Evolutionary conservation across 2,113 vertebrate species (phyloP), one percentile per base, ranked within the genome.

Genomic region (Gymnocephalus cernua): DNA sequence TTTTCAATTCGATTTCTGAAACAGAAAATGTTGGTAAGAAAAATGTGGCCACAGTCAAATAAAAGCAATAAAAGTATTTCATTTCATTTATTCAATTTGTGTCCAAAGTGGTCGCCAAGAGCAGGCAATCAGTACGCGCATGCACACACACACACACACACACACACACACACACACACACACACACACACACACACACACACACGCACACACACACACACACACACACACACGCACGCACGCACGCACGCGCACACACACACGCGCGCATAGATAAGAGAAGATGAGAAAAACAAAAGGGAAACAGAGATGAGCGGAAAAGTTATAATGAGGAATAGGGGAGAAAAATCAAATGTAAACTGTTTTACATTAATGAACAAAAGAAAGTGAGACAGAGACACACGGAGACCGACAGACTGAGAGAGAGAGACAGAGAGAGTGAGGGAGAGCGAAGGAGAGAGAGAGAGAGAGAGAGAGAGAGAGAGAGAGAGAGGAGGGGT

Each of bases 401-500:
- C 41, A 67, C 23, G 7, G 61, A 63, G 19, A 51, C 21, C 51
- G 74, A 66, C 8, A 72, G 13, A 73, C 3, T 27, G 63, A 67
- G 62, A 48, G 38, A 77, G 47, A 58, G 19, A 53, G n/a, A 27
- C 21, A 54, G 23, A 53, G 59, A 71, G 23, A 50, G 69, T 29
- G 59, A 57, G 72, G 19, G 47, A 41, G 77, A 44, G 75, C 32
- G 74, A 64, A 71, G 48, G 50, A 57, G 66, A 54, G 80, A 77
- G 73, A 57, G 75, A 51, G 65, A 58, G 71, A 57, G 66, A 47
- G 74, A 76, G 66, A 48, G 74, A 53, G 70, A 62, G 79, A 61
- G 75, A 44, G 68, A 56, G 74, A 64, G 79, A 74, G 81, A 69
- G 83, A 84, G 90, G 88, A 91, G 89, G 91, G 89, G 87, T 93